These are phyloP conservation scores for Parazoanthus atlanticus DNA, from an alignment of 92 coral and sea anemone genomes.

Conservation along the genomic window DNA sequence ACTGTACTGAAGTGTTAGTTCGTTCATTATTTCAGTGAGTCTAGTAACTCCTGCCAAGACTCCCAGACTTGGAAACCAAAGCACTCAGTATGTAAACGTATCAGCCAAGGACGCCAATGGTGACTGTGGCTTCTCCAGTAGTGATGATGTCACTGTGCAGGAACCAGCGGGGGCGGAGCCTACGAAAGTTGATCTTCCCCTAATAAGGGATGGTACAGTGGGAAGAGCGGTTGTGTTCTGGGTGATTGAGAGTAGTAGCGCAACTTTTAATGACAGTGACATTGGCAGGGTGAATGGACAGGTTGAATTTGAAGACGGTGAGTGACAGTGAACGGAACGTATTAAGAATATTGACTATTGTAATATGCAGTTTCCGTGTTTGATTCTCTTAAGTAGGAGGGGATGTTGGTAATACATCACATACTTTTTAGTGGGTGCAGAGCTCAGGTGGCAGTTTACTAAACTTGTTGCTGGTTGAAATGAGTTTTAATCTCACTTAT, in stretches of 20 bases:
- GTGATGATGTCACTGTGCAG: constrained; percentile 57
- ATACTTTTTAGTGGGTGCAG: neutral
- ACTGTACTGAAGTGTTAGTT: neutral
- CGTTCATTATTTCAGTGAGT: constrained; percentile 42
- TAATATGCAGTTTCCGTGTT: neutral
- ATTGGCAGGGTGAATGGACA: constrained; percentile 69
- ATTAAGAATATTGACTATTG: neutral
- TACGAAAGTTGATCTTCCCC: constrained; percentile 49
- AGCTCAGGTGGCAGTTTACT: neutral
- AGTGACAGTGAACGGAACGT: neutral
- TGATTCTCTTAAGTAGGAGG: neutral
- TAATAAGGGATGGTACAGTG: constrained; percentile 84
- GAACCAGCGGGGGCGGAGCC: constrained; percentile 78
- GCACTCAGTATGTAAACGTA: constrained; percentile 66
- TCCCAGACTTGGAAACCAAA: constrained; percentile 75
- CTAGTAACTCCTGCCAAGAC: constrained; percentile 67
- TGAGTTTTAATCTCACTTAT: neutral
- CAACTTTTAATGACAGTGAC: constrained; percentile 64
- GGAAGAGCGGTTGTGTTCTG: constrained; percentile 74
- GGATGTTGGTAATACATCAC: neutral
- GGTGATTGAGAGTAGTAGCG: constrained; percentile 67
- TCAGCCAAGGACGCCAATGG: constrained; percentile 88
- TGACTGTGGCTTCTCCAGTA: constrained; percentile 79
- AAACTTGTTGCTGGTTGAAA: neutral
- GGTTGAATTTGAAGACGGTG: constrained; percentile 80